Evolutionary conservation across 2,888 invertebrate species (phyloP).

Genomic region (Bugulina stolonifera): DNA sequence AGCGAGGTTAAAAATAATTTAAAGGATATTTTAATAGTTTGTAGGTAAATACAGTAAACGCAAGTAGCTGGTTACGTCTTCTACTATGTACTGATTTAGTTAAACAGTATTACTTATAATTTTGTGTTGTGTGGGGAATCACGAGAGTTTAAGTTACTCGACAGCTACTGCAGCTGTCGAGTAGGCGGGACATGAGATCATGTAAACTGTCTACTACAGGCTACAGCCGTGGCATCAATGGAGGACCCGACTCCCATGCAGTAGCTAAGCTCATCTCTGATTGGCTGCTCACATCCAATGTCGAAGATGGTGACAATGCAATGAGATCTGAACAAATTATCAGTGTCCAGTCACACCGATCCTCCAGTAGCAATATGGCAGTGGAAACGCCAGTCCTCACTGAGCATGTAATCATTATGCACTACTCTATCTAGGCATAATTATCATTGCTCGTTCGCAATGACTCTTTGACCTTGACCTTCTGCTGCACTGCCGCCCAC

Average conservation of each 20-base stretch:
- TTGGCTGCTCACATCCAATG: slow-evolving; percentile 13
- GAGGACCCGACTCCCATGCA: slow-evolving; percentile 19
- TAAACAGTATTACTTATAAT: too few relatives aligned
- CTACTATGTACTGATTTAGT: too few relatives aligned
- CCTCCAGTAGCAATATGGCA: not conserved
- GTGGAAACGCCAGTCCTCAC: slow-evolving; percentile 1
- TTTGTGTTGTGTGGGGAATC: too few relatives aligned
- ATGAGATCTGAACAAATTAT: not conserved
- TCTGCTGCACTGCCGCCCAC: not conserved
- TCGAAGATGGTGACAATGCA: not conserved
- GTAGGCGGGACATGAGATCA: not conserved
- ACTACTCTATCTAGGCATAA: not conserved
- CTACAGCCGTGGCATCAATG: slow-evolving; percentile 18
- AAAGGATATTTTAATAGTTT: too few relatives aligned
- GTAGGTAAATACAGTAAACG: too few relatives aligned
- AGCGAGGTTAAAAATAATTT: too few relatives aligned
- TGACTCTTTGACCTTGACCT: not conserved
- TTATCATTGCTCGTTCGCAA: not conserved
- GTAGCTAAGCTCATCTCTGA: slow-evolving; percentile 24
- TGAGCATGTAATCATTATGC: slow-evolving; percentile 12
- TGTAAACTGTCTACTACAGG: slow-evolving; percentile 22
- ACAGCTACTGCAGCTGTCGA: too few relatives aligned
- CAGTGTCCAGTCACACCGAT: too few relatives aligned
- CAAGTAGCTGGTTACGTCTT: too few relatives aligned
- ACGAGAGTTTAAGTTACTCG: too few relatives aligned